These are phyloP conservation scores for Tinea pellionella DNA, from an alignment of 2,888 invertebrate genomes.

Conservation along the genomic window DNA sequence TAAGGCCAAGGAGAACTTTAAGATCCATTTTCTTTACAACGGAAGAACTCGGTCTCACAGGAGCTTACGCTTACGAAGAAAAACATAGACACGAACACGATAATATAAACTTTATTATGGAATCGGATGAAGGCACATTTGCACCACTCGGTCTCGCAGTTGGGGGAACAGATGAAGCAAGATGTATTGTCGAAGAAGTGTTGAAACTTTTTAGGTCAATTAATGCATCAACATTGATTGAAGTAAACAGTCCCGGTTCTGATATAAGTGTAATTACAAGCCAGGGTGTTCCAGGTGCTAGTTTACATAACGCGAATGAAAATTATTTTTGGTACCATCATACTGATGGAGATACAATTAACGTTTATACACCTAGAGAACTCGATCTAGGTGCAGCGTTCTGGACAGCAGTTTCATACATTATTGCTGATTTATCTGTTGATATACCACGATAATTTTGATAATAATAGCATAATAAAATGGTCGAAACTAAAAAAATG, in stretches of 20 bases:
- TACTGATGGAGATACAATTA: slow-evolving; percentile 82
- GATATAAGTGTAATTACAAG: slow-evolving; percentile 75
- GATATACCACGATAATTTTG: slow-evolving; percentile 70
- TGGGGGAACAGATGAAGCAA: slow-evolving; percentile 70
- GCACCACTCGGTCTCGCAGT: slow-evolving; percentile 77
- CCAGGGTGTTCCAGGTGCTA: slow-evolving; percentile 78
- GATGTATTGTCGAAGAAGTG: slow-evolving; percentile 76
- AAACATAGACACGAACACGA: slow-evolving; percentile 65
- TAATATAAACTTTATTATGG: slow-evolving; percentile 81
- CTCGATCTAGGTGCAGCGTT: slow-evolving; percentile 81
- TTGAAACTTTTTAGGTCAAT: slow-evolving; percentile 74
- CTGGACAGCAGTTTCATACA: slow-evolving; percentile 81
- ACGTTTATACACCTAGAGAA: slow-evolving; percentile 74
- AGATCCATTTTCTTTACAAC: slow-evolving; percentile 83
- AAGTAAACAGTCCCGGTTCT: slow-evolving; percentile 72
- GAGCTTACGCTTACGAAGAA: slow-evolving; percentile 73
- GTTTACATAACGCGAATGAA: slow-evolving; percentile 75
- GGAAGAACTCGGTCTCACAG: slow-evolving; percentile 79
- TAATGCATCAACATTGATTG: slow-evolving; percentile 72
- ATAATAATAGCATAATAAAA: neutral
- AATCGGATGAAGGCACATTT: slow-evolving; percentile 87
- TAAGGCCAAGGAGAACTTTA: slow-evolving; percentile 78
- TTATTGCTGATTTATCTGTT: slow-evolving; percentile 80
- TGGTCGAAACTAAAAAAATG: neutral
- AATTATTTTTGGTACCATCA: slow-evolving; percentile 83